Percentiles rank a stretch among this genome's conserved stretches.
Evolutionary conservation across 37 sponge, comb jelly and placozoan genomes (phyloP).

Genomic region (Bolinopsis microptera): DNA sequence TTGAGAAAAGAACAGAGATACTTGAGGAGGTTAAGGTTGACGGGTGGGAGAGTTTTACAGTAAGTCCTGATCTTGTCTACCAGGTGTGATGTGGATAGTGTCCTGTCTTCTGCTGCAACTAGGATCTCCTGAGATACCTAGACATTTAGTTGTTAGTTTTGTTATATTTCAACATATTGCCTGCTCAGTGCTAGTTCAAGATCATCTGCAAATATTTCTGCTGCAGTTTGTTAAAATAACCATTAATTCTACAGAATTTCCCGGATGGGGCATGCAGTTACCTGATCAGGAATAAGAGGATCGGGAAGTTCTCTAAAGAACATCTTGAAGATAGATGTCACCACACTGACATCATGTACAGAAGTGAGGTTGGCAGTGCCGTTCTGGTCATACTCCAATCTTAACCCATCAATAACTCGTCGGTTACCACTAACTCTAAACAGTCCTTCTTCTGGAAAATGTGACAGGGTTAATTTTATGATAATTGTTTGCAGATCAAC

Average conservation of each 20-base stretch:
- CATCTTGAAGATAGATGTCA: constrained; percentile 36
- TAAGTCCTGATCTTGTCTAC: background rate
- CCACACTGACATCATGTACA: constrained; percentile 23
- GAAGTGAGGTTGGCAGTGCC: background rate
- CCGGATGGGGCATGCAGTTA: too few relatives aligned
- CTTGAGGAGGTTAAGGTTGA: constrained; percentile 72
- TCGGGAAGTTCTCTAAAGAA: constrained; percentile 73
- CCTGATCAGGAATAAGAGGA: constrained; percentile 71
- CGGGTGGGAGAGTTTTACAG: constrained; percentile 69
- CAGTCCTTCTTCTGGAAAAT: constrained; percentile 25
- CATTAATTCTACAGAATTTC: too few relatives aligned
- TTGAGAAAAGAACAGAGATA: constrained; percentile 78
- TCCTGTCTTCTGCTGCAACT: background rate
- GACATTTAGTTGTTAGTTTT: background rate
- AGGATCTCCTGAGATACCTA: background rate
- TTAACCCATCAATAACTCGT: background rate
- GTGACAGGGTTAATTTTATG: background rate
- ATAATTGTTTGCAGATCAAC: too few relatives aligned
- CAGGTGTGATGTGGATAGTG: background rate
- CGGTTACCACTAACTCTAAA: constrained; percentile 38
- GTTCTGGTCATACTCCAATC: background rate
- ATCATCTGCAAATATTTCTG: too few relatives aligned
- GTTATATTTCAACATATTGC: background rate
- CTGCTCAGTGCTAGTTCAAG: too few relatives aligned
- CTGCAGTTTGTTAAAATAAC: too few relatives aligned